A percentile compares a stretch with the other conserved stretches of the same genome.
Evolutionary conservation across 2,797 vertebrate species (phyloP).

Genomic region (Anguilla pacifica): DNA sequence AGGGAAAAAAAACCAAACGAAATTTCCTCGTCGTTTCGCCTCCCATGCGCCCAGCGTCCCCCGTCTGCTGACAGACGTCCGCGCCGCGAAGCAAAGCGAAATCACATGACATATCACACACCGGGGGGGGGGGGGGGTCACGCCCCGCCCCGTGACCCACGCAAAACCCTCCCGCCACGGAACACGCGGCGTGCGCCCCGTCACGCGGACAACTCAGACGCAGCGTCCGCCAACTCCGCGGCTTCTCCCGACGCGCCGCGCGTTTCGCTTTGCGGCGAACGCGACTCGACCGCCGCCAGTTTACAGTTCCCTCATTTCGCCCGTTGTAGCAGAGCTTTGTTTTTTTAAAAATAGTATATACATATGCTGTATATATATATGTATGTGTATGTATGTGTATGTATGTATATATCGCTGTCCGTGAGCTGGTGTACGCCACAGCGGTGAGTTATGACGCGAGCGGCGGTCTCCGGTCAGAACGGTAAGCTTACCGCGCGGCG

Average conservation of each 20-base stretch:
- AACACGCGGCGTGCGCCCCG: conserved; percentile 33
- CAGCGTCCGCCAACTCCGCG: conserved; percentile 35
- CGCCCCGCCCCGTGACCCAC: background rate
- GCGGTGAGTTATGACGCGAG: background rate
- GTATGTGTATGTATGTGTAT: no score
- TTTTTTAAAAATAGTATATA: background rate
- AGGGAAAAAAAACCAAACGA: background rate
- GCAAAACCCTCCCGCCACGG: conserved; percentile 41
- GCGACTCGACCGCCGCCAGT: background rate
- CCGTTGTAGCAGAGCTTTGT: background rate
- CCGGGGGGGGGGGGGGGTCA: conserved; percentile 32
- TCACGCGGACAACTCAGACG: conserved; percentile 38
- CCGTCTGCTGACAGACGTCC: conserved; percentile 39
- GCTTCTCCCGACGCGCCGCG: background rate
- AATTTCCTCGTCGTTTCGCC: conserved; percentile 37
- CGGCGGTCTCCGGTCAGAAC: background rate
- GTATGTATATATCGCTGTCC: background rate
- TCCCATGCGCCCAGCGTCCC: background rate
- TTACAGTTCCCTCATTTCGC: background rate
- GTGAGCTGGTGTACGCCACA: background rate
- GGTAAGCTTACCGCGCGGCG: background rate
- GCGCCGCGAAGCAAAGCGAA: conserved; percentile 12
- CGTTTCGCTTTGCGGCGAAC: background rate
- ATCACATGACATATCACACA: conserved; percentile 46
- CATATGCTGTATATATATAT: no score